phyloP scores from a whole-genome alignment of 2,888 invertebrate genomes.

The Parapristionchus giblindavisi region DNA sequence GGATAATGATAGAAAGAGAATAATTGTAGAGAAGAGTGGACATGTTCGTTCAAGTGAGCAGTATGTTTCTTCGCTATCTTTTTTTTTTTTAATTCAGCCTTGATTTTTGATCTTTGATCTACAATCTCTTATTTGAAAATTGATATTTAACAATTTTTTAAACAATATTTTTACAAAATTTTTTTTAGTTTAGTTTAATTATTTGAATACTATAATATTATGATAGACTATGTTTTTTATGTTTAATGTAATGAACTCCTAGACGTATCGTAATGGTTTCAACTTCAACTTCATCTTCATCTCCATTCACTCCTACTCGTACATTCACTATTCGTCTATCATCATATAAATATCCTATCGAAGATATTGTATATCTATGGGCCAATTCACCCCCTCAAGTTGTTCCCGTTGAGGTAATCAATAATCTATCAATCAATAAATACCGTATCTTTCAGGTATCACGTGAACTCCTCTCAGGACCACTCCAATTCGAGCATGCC shows the following conservation, averaged over 20 bases:
- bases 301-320: conserved; percentile 54
- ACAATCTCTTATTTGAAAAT: too few relatives aligned
- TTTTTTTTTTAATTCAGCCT: too few relatives aligned
- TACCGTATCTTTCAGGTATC: conserved; percentile 49
- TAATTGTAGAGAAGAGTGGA: conserved; percentile 62
- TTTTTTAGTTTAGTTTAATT: too few relatives aligned
- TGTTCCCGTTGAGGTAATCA: conserved; percentile 61
- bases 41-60: conserved; percentile 58
- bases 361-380: conserved; percentile 68
- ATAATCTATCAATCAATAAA: neutral
- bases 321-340: conserved; percentile 53
- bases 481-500: conserved; percentile 52
- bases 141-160: too few relatives aligned
- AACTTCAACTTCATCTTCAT: conserved; percentile 44
- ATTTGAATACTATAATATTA: too few relatives aligned
- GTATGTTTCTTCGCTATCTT: conserved; percentile 41
- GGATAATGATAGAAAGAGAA: conserved; percentile 37
- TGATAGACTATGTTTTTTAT: too few relatives aligned
- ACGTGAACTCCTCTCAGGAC: conserved; percentile 54
- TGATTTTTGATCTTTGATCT: too few relatives aligned
- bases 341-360: conserved; percentile 60
- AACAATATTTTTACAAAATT: too few relatives aligned
- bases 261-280: conserved; percentile 22
- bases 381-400: conserved; percentile 66
- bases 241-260: too few relatives aligned